Evolutionary conservation across 2,113 vertebrate species (phyloP), one percentile per base, ranked within the genome.

Genomic region (Phoenicopterus ruber): DNA sequence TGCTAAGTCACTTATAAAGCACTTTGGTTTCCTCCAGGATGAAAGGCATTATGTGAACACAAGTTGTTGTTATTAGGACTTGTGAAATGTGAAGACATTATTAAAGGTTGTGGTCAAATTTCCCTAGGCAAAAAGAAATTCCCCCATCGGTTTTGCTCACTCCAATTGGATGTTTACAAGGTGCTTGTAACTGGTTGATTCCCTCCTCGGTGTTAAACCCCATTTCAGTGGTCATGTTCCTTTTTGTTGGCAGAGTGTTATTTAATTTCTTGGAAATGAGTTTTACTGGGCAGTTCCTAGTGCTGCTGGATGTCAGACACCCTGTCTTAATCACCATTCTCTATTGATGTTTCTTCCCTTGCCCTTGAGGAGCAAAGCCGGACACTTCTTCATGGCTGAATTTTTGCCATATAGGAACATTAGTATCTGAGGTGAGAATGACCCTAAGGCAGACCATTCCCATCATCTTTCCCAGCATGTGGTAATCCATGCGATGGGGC

Each of bases 61-160:
- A 86, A 94, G 46, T 61, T 94, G 88, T 46, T 96, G 82, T 86
- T 94, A 77, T 70, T 92, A 83, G 71, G 63, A 92, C 82, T 93
- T 92, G 62, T 67, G 82, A 93, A 96, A 94, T 67, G 55, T 78
- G 79, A 83, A 80, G 71, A 78, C 25, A 16, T 88, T 85, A 77
- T 88, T 96, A 77, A 93, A 95, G 58, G 32, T 81, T 81, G 71
- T 83, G 90, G 88, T 90, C 62, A 95, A n/a, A 88, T 74, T 94
- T 92, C 90, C 90, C 74, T 24, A 73, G 90, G 71, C 62, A 72
- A 90, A 86, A 74, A 95, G 62, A 93, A 94, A 77, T 80, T 73
- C 46, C 42, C 36, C 11, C 20, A 28, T 77, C 0, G 20, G 29
- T 93, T 94, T 88, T 94, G 55, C 55, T 93, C 15, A 28, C 25